Evolutionary conservation across 2,888 invertebrate species (phyloP), one percentile per base, ranked within the genome.

Genomic region (Endotricha flammealis): DNA sequence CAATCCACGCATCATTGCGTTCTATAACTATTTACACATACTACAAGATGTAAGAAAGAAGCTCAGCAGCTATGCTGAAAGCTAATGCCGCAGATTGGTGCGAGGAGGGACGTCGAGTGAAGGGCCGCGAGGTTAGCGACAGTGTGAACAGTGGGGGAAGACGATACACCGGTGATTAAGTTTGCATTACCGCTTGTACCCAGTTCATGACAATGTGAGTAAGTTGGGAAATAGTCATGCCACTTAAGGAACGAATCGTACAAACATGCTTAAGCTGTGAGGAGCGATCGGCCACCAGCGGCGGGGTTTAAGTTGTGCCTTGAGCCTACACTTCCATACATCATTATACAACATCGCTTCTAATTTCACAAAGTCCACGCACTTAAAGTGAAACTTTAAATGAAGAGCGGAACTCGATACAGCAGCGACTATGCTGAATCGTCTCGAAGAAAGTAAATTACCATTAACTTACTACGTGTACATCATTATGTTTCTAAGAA

Each of bases 251-350:
- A 75, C 65, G 61, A 77, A 65, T 71, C 59, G 53, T 74, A 83
- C 77, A 77, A 74, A 75, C 86, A 86, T 86, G 86, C 86, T 69
- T 53, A 82, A 83, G 83, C 83, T 48, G 64, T 67, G 62, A 57
- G 52, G 79, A 83, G 81, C 85, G 83, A 83, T 76, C 82, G 85
- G 82, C 69, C 80, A 59, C 67, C 64, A 46, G 63, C 62, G 55
- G 56, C 62, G 44, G 52, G 47, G 69, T 77, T 78, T 76, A 79
- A 80, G 71, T 81, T 80, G 79, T 76, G 77, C 77, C 80, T 46
- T 39, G 36, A 44, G 37, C 50, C 45, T 48, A 54, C 55, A 47
- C 38, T 44, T 47, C 50, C 41, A 38, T 39, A 44, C 38, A 53
- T 44, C 31, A 53, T 46, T n/a, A 54, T 42, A 51, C 38, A 42